These are phyloP conservation scores for Temnothorax unifasciatus DNA, from an alignment of 2,888 invertebrate species.

Conservation along the genomic window DNA sequence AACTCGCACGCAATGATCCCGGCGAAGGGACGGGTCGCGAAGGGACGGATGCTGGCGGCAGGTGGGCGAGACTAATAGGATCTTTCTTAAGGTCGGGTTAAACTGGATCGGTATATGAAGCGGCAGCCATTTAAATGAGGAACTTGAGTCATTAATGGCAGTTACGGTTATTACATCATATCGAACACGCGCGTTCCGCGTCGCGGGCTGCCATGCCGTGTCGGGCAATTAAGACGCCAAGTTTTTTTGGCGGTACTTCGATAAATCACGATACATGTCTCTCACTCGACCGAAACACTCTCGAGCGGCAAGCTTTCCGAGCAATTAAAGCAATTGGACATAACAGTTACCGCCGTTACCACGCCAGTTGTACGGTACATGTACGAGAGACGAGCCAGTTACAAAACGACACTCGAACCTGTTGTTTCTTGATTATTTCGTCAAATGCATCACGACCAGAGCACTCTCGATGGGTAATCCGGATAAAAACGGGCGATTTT, in stretches of 20 bases:
- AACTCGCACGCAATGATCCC: slow-evolving; percentile 68
- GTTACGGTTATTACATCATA: slow-evolving; percentile 75
- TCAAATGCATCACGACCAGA: background rate
- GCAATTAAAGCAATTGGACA: slow-evolving; percentile 53
- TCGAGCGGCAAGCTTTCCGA: slow-evolving; percentile 54
- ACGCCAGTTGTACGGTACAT: slow-evolving; percentile 9
- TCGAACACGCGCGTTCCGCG: slow-evolving; percentile 60
- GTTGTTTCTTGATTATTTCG: slow-evolving; percentile 40
- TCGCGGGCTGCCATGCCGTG: slow-evolving; percentile 19
- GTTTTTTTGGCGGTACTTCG: slow-evolving; percentile 43
- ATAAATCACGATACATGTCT: slow-evolving; percentile 58
- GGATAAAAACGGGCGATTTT: slow-evolving; percentile 17
- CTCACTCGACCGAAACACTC: slow-evolving; percentile 54
- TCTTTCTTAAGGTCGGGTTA: slow-evolving; percentile 73
- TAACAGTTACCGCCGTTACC: slow-evolving; percentile 36
- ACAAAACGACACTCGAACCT: slow-evolving; percentile 17
- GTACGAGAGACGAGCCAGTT: slow-evolving; percentile 9
- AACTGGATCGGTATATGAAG: slow-evolving; percentile 71
- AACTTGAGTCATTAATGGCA: slow-evolving; percentile 72
- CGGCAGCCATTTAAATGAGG: slow-evolving; percentile 74
- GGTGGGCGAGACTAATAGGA: slow-evolving; percentile 76
- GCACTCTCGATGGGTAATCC: slow-evolving; percentile 2
- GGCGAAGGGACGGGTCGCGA: slow-evolving; percentile 11
- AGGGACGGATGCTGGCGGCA: slow-evolving; percentile 68
- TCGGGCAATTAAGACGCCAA: slow-evolving; percentile 64